Conservation (phyloP, 2,113 vertebrate genomes). For the Nettapus auritus region DNA sequence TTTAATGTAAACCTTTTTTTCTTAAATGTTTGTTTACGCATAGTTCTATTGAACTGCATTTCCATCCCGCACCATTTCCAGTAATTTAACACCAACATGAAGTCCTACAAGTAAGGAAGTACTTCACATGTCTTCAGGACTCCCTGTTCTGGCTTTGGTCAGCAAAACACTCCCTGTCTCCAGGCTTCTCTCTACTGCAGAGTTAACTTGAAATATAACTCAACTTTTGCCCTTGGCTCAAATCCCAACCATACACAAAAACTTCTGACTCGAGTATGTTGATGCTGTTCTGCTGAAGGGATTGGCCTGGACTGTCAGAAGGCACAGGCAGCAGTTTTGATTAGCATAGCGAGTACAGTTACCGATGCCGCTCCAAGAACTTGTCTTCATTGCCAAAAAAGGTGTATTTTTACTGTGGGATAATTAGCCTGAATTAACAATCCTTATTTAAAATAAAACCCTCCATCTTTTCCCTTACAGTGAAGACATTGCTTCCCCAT, state of each 20-base stretch:
- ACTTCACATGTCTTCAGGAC: slow-evolving; percentile 16
- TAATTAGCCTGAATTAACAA: slow-evolving; percentile 17
- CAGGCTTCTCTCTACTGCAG: slow-evolving; percentile 10
- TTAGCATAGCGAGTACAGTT: not conserved
- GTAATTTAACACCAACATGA: not conserved
- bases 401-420: slow-evolving; percentile 39
- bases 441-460: not conserved
- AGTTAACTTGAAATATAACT: slow-evolving; percentile 49
- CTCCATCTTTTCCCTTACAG: not conserved
- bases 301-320: not conserved
- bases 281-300: slow-evolving; percentile 12
- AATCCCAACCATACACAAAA: slow-evolving; percentile 55
- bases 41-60: not conserved
- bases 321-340: not conserved
- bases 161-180: slow-evolving; percentile 42
- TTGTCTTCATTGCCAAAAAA: slow-evolving; percentile 61
- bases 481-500: not conserved
- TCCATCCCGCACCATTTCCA: not conserved
- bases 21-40: not conserved
- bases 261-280: slow-evolving; percentile 29
- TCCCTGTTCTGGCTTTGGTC: slow-evolving; percentile 56
- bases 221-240: slow-evolving; percentile 48
- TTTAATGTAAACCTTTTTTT: not conserved
- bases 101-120: slow-evolving; percentile 27
- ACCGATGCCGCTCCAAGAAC: not conserved